Conservation (phyloP, 2,113 vertebrate species). For the Phocoena phocoena region DNA sequence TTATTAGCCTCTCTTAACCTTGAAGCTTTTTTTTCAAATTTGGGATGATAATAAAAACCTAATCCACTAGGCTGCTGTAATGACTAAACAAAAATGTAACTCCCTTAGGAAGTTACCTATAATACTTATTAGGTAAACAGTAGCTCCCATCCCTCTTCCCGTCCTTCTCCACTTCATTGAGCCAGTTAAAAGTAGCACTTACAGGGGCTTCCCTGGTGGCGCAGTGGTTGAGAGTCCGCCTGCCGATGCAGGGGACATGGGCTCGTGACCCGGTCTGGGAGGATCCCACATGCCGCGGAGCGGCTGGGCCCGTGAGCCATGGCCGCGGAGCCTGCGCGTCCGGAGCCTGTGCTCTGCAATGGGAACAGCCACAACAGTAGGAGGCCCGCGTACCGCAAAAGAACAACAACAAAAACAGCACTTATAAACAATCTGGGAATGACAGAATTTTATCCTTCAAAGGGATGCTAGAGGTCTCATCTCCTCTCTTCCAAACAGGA, state of each 20-base stretch:
- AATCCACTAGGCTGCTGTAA: neutral
- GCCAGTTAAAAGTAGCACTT: neutral
- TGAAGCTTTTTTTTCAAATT: neutral
- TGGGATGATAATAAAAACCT: conserved; percentile 18
- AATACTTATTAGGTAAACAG: conserved; percentile 33
- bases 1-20: conserved; percentile 58
- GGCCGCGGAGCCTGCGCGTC: too few species aligned
- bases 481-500: neutral
- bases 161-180: neutral
- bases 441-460: neutral
- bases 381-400: too few species aligned
- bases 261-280: too few species aligned
- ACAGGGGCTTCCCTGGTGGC: too few species aligned
- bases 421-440: neutral
- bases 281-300: too few species aligned
- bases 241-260: too few species aligned
- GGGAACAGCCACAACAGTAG: too few species aligned
- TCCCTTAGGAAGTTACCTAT: neutral
- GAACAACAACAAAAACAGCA: neutral
- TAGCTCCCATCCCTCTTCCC: neutral
- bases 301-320: too few species aligned
- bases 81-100: conserved; percentile 62
- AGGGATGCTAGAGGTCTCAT: neutral
- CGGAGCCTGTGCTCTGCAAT: too few species aligned
- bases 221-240: too few species aligned